Evolutionary conservation across 2,113 vertebrate species (phyloP).

Genomic region (Ginglymostoma cirratum): DNA sequence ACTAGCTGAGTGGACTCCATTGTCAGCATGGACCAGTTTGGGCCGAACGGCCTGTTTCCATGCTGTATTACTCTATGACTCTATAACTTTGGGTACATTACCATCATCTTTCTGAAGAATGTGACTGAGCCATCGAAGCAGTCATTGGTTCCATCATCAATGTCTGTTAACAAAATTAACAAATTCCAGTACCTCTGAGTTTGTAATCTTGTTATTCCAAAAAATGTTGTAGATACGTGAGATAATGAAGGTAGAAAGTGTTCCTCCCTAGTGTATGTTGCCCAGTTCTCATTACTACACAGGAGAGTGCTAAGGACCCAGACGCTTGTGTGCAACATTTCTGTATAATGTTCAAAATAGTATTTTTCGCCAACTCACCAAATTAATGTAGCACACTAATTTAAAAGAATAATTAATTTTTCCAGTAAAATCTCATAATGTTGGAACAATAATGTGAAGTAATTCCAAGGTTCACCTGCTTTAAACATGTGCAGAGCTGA

Average conservation of each 20-base stretch:
- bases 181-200: background rate
- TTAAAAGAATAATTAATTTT: constrained; percentile 60
- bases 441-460: constrained; percentile 55
- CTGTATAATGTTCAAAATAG: constrained; percentile 34
- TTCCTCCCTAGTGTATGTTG: background rate
- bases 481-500: constrained; percentile 47
- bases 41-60: too few relatives aligned
- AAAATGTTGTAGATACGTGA: background rate
- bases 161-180: background rate
- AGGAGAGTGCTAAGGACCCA: background rate
- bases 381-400: constrained; percentile 59
- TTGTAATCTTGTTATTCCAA: background rate
- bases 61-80: too few relatives aligned
- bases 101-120: too few relatives aligned
- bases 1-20: too few relatives aligned
- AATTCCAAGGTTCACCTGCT: constrained; percentile 50
- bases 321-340: background rate
- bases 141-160: too few relatives aligned
- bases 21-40: too few relatives aligned
- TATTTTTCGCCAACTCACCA: constrained; percentile 47
- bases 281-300: background rate
- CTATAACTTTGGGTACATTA: background rate
- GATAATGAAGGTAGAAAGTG: background rate
- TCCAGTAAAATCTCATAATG: constrained; percentile 60
- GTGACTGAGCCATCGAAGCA: too few relatives aligned